Percentiles rank a stretch among this genome's conserved stretches.
Conservation (phyloP, 2,113 vertebrate species). For the Scopus umbretta region DNA sequence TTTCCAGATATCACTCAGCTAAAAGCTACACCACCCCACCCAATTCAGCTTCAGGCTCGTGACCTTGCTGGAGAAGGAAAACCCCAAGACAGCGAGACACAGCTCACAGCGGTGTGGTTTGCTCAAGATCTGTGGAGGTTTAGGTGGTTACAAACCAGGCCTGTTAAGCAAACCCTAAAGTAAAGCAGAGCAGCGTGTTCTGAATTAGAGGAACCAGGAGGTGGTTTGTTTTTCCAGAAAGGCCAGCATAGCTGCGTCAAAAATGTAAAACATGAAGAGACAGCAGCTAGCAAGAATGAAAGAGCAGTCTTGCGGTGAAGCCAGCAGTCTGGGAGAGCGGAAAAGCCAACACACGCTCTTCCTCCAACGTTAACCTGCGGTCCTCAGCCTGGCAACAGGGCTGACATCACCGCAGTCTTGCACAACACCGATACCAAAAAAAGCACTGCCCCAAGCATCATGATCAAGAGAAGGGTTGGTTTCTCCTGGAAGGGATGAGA, state of each 20-base stretch:
- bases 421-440: fast-evolving
- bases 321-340: background rate
- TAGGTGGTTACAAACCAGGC: background rate
- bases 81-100: background rate
- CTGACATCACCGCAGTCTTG: background rate
- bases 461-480: background rate
- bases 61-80: background rate
- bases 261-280: fast-evolving
- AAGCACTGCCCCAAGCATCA: background rate
- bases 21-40: background rate
- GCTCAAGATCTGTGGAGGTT: background rate
- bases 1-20: background rate
- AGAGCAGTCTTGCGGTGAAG: background rate
- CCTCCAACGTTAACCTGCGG: background rate
- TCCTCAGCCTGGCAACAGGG: background rate
- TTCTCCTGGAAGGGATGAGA: background rate
- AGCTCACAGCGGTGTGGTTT: background rate
- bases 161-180: background rate
- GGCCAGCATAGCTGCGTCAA: background rate
- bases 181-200: fast-evolving
- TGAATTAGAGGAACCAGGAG: background rate
- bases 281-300: background rate
- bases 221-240: background rate
- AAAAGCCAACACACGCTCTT: background rate
- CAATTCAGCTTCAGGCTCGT: background rate